Conservation (phyloP, 2,113 vertebrate genomes). For the Lates calcarifer region DNA sequence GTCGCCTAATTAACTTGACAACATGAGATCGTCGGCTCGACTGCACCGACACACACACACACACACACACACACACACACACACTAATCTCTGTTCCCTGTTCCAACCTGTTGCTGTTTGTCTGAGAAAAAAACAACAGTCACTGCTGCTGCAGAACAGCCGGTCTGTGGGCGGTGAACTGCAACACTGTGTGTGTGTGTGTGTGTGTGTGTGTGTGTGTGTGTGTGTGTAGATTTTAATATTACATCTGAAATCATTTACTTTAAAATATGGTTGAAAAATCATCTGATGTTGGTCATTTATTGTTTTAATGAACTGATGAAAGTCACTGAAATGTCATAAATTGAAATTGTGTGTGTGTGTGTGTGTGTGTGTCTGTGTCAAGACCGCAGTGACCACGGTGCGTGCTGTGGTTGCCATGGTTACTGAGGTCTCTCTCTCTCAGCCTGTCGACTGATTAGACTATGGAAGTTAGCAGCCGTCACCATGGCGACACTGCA, state of each 20-base stretch:
- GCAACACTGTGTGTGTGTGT: conserved; percentile 2
- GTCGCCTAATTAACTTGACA: too few species aligned
- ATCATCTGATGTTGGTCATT: neutral
- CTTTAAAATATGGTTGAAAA: too few species aligned
- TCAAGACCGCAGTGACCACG: neutral
- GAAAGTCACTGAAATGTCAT: neutral
- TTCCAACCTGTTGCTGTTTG: conserved; percentile 8
- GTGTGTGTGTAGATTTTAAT: neutral
- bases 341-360: neutral
- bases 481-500: conserved; percentile 8
- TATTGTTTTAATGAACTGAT: neutral
- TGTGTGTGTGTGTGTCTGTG: neutral
- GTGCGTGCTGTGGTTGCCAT: conserved; percentile 14
- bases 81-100: too few species aligned
- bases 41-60: neutral
- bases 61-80: conserved; percentile 14
- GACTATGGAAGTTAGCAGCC: conserved; percentile 4
- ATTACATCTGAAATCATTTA: too few species aligned
- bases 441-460: neutral
- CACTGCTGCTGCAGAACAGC: conserved; percentile 7
- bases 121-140: neutral
- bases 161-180: neutral
- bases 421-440: conserved; percentile 12
- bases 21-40: too few species aligned
- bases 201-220: neutral